These are phyloP conservation scores for Alcis repandata DNA, from an alignment of 2,888 invertebrate species.

Conservation along the genomic window DNA sequence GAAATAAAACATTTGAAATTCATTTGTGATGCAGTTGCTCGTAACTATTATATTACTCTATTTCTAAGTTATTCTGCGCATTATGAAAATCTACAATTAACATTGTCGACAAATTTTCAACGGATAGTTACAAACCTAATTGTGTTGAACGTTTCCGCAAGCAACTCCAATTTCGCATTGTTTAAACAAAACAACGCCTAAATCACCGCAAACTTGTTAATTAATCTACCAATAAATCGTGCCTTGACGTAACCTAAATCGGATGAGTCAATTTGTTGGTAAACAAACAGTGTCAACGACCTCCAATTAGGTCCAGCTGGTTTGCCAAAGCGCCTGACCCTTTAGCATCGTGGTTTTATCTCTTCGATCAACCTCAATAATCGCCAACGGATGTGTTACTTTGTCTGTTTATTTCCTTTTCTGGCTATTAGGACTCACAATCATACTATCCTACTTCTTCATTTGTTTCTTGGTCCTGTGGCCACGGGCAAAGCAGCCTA, in stretches of 20 bases:
- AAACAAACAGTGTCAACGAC: constrained; percentile 31
- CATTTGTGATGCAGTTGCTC: too few relatives aligned
- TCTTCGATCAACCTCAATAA: constrained; percentile 22
- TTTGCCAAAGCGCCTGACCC: constrained; percentile 30
- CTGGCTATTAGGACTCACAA: background rate
- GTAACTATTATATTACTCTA: too few relatives aligned
- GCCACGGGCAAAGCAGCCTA: too few relatives aligned
- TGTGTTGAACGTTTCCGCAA: background rate
- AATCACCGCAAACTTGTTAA: constrained; percentile 13
- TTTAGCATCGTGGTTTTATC: constrained; percentile 23
- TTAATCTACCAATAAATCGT: constrained; percentile 19
- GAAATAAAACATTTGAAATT: too few relatives aligned
- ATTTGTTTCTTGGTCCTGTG: too few relatives aligned
- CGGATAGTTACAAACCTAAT: background rate
- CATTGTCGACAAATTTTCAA: background rate
- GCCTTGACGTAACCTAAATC: constrained; percentile 33
- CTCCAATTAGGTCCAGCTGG: constrained; percentile 33
- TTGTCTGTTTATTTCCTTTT: background rate
- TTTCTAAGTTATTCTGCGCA: too few relatives aligned
- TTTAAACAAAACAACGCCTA: constrained; percentile 6
- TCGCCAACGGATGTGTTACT: background rate
- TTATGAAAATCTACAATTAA: background rate
- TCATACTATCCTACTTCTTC: too few relatives aligned
- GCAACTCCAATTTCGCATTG: background rate
- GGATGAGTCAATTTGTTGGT: constrained; percentile 37